A percentile compares a stretch with the other conserved stretches of the same genome.
Conservation (phyloP, 2,797 vertebrate genomes). For the Nasua narica region DNA sequence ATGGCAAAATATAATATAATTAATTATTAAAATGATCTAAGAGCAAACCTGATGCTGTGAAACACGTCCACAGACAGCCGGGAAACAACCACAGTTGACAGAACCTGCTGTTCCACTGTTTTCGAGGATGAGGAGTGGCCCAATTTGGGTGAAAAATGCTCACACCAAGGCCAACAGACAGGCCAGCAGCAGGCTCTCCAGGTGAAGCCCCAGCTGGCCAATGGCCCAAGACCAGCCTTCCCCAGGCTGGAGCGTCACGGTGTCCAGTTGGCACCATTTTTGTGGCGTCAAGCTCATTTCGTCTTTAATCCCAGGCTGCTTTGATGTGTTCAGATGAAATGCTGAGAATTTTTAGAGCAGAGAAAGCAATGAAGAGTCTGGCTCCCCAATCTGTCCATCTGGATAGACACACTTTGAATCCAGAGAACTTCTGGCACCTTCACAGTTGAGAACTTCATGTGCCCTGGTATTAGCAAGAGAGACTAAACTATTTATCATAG, state of each 20-base stretch:
- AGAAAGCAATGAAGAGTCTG: conserved; percentile 64
- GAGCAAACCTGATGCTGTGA: conserved; percentile 4
- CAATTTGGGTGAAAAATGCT: conserved; percentile 39
- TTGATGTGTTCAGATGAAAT: conserved; percentile 32
- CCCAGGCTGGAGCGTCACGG: not conserved
- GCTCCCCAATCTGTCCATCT: conserved; percentile 49
- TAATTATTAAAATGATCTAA: conserved; percentile 41
- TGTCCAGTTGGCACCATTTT: conserved; percentile 38
- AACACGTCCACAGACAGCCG: conserved; percentile 43
- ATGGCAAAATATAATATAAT: not conserved
- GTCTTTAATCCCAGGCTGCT: conserved; percentile 44
- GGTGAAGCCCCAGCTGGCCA: conserved; percentile 36
- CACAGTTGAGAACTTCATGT: conserved; percentile 41
- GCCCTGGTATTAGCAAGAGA: conserved; percentile 63
- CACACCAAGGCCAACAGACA: conserved; percentile 16
- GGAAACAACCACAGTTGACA: not conserved
- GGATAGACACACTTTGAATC: conserved; percentile 49
- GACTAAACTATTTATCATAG: conserved; percentile 19
- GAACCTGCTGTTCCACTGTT: conserved; percentile 50
- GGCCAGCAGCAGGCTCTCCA: conserved; percentile 37
- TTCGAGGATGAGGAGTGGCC: conserved; percentile 19
- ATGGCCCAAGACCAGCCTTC: conserved; percentile 46
- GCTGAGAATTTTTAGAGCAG: conserved; percentile 45
- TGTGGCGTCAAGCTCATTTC: not conserved
- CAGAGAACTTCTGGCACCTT: conserved; percentile 55